Evolutionary conservation across 1,140 invertebrate species (phyloP).

Genomic region (Solen grandis): DNA sequence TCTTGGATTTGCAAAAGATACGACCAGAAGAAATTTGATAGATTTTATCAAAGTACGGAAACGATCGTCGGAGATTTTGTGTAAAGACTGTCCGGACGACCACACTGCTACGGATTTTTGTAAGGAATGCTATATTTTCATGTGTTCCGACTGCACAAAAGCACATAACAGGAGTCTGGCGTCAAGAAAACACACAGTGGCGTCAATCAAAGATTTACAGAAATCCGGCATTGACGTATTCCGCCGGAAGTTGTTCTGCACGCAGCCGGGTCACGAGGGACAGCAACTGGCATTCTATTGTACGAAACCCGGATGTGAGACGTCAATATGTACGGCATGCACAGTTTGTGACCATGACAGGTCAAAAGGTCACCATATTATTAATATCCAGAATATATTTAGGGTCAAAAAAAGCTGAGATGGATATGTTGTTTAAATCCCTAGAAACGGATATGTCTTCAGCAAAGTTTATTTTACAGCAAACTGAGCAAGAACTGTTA

Average conservation of each 20-base stretch:
- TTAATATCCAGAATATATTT: slow-evolving; percentile 58
- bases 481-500: slow-evolving; percentile 63
- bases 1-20: slow-evolving; percentile 60
- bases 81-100: slow-evolving; percentile 66
- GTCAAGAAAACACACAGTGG: slow-evolving; percentile 55
- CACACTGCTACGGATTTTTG: slow-evolving; percentile 62
- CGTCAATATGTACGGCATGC: slow-evolving; percentile 59
- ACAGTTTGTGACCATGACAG: slow-evolving; percentile 61
- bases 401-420: slow-evolving; percentile 50
- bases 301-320: slow-evolving; percentile 58
- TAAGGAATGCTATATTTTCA: slow-evolving; percentile 65
- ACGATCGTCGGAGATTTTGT: slow-evolving; percentile 58
- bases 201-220: slow-evolving; percentile 57
- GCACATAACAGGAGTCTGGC: slow-evolving; percentile 61
- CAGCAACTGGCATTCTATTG: slow-evolving; percentile 61
- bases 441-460: slow-evolving; percentile 55
- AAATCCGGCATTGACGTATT: slow-evolving; percentile 58
- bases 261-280: slow-evolving; percentile 60
- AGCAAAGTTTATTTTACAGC: slow-evolving; percentile 56
- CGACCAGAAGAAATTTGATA: slow-evolving; percentile 58
- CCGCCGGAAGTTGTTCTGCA: slow-evolving; percentile 56
- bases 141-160: slow-evolving; percentile 61
- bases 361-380: slow-evolving; percentile 56
- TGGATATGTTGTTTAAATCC: slow-evolving; percentile 52
- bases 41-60: slow-evolving; percentile 62